Evolutionary conservation across 2,113 vertebrate species (phyloP).

Genomic region (Seriola rivoliana): DNA sequence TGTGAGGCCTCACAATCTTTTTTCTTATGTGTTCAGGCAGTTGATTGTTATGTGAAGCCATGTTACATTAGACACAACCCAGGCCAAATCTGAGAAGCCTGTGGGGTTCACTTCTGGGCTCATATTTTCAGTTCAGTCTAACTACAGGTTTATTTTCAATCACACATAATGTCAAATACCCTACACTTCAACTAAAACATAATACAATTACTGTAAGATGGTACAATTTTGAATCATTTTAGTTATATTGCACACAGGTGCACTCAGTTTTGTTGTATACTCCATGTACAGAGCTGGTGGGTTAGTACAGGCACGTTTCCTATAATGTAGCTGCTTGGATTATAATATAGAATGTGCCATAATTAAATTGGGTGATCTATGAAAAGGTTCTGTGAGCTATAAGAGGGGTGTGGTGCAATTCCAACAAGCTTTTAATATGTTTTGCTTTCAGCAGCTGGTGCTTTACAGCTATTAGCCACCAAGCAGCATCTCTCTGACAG

Average conservation of each 20-base stretch:
- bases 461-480: constrained; percentile 8
- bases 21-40: too few relatives aligned
- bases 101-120: neutral
- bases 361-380: constrained; percentile 13
- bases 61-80: neutral
- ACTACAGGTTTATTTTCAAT: neutral
- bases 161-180: neutral
- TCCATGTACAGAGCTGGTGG: neutral
- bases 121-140: neutral
- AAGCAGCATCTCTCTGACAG: constrained; percentile 11
- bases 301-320: neutral
- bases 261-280: neutral
- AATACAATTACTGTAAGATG: neutral
- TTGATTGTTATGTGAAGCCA: neutral
- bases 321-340: constrained; percentile 1
- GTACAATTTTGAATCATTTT: neutral
- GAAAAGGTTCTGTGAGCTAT: neutral
- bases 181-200: neutral
- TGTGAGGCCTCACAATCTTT: too few relatives aligned
- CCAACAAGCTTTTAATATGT: constrained; percentile 21
- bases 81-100: neutral
- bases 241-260: neutral
- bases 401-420: neutral
- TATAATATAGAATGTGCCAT: constrained; percentile 12
- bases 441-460: constrained; percentile 19